phyloP scores from a whole-genome alignment of 1,140 invertebrate species.

The Mercenaria mercenaria region DNA sequence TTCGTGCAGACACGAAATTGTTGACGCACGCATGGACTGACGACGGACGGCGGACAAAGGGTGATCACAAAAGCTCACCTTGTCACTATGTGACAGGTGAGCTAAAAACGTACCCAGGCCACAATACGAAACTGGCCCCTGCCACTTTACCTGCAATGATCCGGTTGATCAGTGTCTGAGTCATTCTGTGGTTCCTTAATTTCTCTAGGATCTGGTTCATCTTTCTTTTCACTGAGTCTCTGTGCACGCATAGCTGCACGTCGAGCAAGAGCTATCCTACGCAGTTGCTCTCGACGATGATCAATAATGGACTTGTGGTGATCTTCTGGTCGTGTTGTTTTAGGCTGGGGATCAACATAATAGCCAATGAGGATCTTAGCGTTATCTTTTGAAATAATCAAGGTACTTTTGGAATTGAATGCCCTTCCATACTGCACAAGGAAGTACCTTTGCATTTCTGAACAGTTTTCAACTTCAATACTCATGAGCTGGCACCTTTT shows the following conservation, averaged over 20 bases:
- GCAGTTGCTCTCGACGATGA: conserved; percentile 40
- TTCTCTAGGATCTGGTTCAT: conserved; percentile 41
- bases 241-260: conserved; percentile 47
- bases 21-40: too few species aligned
- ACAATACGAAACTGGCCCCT: too few species aligned
- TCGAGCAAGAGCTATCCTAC: conserved; percentile 44
- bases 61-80: too few species aligned
- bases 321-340: conserved; percentile 59
- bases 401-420: conserved; percentile 84
- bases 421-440: conserved; percentile 84
- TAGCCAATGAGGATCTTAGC: conserved; percentile 83
- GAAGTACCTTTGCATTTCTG: conserved; percentile 86
- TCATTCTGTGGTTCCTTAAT: neutral
- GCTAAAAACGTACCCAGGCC: too few species aligned
- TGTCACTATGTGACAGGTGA: too few species aligned
- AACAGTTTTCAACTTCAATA: conserved; percentile 83
- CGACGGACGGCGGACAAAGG: too few species aligned
- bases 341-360: conserved; percentile 82
- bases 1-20: too few species aligned
- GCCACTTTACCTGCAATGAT: neutral
- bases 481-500: conserved; percentile 84
- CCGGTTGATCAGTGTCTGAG: neutral
- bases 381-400: conserved; percentile 83
- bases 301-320: conserved; percentile 55
- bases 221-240: conserved; percentile 47